A percentile compares a stretch with the other conserved stretches of the same genome.
Conservation (phyloP, 2,113 vertebrate genomes). For the Platysteira castanea region DNA sequence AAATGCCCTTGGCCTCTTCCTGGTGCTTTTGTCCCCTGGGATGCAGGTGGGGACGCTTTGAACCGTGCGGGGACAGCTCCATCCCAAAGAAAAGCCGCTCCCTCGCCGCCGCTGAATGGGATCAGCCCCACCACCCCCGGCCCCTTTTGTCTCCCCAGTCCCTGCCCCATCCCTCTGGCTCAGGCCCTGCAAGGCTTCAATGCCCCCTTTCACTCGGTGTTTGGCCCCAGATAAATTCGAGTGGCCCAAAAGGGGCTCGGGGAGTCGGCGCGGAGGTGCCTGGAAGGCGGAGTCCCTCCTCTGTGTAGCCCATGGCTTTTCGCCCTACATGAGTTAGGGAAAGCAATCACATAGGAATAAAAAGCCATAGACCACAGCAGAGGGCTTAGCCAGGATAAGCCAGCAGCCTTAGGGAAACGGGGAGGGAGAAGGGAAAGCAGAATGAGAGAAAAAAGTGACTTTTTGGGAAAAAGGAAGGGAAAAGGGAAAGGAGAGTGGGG, state of each 20-base stretch:
- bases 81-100: not conserved
- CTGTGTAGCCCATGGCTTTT: conserved; percentile 98
- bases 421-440: not conserved
- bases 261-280: not conserved
- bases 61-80: not conserved
- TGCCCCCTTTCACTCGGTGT: not conserved
- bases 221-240: not conserved
- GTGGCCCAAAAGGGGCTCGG: not conserved
- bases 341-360: conserved; percentile 99
- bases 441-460: not conserved
- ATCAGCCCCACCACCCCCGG: not conserved
- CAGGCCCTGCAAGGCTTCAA: not conserved
- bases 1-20: not conserved
- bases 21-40: not conserved
- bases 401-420: not conserved
- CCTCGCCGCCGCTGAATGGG: not conserved
- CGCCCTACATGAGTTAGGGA: conserved; percentile 95
- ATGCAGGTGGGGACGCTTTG: conserved; percentile 26
- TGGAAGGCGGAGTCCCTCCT: conserved; percentile 71
- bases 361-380: conserved; percentile 99
- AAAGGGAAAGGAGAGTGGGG: not conserved
- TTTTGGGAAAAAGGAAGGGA: not conserved
- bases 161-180: not conserved
- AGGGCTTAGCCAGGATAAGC: conserved; percentile 69
- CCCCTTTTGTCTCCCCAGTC: not conserved